Conservation (phyloP, 2,888 invertebrate species). For the Eupithecia tripunctaria region DNA sequence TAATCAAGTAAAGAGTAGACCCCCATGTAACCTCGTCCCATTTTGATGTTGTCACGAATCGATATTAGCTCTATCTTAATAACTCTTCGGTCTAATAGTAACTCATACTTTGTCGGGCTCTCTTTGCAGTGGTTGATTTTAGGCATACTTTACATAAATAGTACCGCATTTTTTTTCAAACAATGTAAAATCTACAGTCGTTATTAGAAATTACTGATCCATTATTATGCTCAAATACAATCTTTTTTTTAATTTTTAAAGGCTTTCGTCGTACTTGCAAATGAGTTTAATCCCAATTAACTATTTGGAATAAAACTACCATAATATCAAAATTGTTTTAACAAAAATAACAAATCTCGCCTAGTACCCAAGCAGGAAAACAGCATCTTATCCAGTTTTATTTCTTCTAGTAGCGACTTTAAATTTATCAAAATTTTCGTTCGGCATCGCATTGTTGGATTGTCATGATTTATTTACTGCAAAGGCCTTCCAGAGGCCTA, state of each 20-base stretch:
- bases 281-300: not conserved
- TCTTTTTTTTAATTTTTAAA: not conserved
- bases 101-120: not conserved
- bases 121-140: not conserved
- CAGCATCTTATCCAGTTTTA: not conserved
- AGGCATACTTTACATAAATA: not conserved
- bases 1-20: constrained; percentile 27
- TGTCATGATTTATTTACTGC: not conserved
- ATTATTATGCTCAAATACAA: not conserved
- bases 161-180: not conserved
- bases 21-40: constrained; percentile 30
- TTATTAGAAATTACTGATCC: not conserved
- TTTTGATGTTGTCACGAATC: constrained; percentile 21
- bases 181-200: not conserved
- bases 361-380: not conserved
- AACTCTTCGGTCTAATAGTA: constrained; percentile 16
- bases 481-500: not conserved
- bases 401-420: not conserved
- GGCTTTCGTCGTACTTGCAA: not conserved
- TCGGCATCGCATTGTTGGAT: not conserved
- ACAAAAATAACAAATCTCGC: not conserved
- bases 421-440: not conserved
- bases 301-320: not conserved
- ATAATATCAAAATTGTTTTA: not conserved
- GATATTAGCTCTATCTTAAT: constrained; percentile 15